Evolutionary conservation across 2,888 invertebrate species (phyloP).

Genomic region (Sturmia bella): DNA sequence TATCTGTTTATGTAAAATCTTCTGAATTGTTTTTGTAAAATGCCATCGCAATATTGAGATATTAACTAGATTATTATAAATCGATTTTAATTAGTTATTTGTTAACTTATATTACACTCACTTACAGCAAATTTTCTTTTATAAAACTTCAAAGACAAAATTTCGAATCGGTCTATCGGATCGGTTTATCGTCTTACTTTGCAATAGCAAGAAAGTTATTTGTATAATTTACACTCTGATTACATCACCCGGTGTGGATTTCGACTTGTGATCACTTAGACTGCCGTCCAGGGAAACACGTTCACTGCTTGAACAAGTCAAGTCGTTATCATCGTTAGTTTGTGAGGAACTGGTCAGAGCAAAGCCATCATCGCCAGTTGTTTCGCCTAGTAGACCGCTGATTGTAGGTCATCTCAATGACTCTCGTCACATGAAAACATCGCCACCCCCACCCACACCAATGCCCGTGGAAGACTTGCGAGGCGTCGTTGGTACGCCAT

Average conservation of each 20-base stretch:
- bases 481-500: constrained; percentile 81
- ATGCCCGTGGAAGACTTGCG: constrained; percentile 75
- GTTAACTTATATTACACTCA: constrained; percentile 33
- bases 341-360: constrained; percentile 51
- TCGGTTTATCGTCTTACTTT: constrained; percentile 27
- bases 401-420: constrained; percentile 77
- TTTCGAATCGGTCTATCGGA: constrained; percentile 21
- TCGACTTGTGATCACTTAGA: constrained; percentile 77
- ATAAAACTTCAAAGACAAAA: constrained; percentile 28
- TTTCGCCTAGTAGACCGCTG: constrained; percentile 69
- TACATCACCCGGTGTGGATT: constrained; percentile 80
- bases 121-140: constrained; percentile 20
- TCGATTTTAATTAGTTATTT: constrained; percentile 16
- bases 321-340: constrained; percentile 65
- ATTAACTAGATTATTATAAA: constrained; percentile 4
- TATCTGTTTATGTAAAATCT: too few species aligned
- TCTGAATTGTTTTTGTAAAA: too few species aligned
- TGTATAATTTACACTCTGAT: constrained; percentile 78
- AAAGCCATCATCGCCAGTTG: constrained; percentile 67
- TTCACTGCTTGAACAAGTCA: constrained; percentile 62
- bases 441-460: constrained; percentile 83
- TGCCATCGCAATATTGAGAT: background rate
- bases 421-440: constrained; percentile 91
- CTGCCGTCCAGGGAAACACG: constrained; percentile 72
- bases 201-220: constrained; percentile 33